phyloP scores from a whole-genome alignment of 2,113 vertebrate genomes.

The Elephas maximus region DNA sequence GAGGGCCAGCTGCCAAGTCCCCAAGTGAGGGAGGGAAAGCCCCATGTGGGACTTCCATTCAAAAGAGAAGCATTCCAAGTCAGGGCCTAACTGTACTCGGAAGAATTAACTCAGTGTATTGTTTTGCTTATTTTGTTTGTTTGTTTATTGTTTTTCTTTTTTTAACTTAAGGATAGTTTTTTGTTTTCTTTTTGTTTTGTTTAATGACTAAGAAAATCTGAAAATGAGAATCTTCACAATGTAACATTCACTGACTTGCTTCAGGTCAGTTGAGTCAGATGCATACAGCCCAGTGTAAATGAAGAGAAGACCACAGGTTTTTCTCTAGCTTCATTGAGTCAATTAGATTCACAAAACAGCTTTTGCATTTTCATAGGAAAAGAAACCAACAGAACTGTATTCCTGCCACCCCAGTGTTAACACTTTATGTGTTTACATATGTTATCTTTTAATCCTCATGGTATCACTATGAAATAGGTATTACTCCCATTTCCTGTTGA shows the following conservation, averaged over 20 bases:
- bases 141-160: neutral
- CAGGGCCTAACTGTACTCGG: neutral
- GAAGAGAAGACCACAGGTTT: neutral
- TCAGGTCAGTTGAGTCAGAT: neutral
- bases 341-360: slow-evolving; percentile 34
- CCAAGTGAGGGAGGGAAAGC: neutral
- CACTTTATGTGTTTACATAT: neutral
- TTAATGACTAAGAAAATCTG: slow-evolving; percentile 13
- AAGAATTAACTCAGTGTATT: neutral
- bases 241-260: neutral
- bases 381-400: neutral
- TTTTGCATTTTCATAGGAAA: slow-evolving; percentile 41
- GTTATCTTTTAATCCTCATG: neutral
- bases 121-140: neutral
- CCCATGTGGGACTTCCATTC: neutral
- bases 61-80: neutral
- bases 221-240: neutral
- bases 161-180: neutral
- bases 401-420: neutral
- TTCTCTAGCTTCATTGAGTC: slow-evolving; percentile 16
- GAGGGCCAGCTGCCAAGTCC: neutral
- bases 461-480: neutral
- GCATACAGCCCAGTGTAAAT: neutral
- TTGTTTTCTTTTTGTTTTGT: neutral
- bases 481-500: neutral